These are phyloP conservation scores for Ectemnius cavifrons DNA, from an alignment of 2,888 invertebrate species.

Conservation along the genomic window DNA sequence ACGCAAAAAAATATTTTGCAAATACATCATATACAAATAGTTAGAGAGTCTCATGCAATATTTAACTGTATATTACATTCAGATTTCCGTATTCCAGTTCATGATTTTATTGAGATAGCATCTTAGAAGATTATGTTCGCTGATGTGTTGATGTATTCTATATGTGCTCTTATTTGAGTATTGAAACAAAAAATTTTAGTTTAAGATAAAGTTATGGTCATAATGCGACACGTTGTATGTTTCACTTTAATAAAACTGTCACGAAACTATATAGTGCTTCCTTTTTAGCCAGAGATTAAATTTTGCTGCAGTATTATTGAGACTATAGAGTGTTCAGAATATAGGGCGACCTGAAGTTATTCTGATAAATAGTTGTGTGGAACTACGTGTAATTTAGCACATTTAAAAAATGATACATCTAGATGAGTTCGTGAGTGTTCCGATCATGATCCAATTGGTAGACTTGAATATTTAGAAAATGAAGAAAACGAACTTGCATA, in stretches of 20 bases:
- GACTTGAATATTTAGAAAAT: conserved; percentile 16
- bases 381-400: no score
- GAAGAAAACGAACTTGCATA: conserved; percentile 25
- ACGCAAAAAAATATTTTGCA: conserved; percentile 34
- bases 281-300: conserved; percentile 32
- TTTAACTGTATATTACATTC: conserved; percentile 29
- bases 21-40: conserved; percentile 20
- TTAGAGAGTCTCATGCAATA: conserved; percentile 31
- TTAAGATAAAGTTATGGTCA: conserved; percentile 45
- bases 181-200: conserved; percentile 42
- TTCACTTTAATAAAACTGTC: conserved; percentile 47
- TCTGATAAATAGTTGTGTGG: no score
- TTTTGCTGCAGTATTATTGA: conserved; percentile 10
- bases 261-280: conserved; percentile 43
- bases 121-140: conserved; percentile 36
- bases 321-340: no score
- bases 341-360: no score
- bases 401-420: no score
- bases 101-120: conserved; percentile 18
- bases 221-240: conserved; percentile 41
- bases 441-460: conserved; percentile 24
- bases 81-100: conserved; percentile 34
- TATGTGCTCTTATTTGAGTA: conserved; percentile 52
- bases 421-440: conserved; percentile 13
- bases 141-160: conserved; percentile 34